Conservation (phyloP, 2,888 invertebrate species). For the Leucoptera coffeella region DNA sequence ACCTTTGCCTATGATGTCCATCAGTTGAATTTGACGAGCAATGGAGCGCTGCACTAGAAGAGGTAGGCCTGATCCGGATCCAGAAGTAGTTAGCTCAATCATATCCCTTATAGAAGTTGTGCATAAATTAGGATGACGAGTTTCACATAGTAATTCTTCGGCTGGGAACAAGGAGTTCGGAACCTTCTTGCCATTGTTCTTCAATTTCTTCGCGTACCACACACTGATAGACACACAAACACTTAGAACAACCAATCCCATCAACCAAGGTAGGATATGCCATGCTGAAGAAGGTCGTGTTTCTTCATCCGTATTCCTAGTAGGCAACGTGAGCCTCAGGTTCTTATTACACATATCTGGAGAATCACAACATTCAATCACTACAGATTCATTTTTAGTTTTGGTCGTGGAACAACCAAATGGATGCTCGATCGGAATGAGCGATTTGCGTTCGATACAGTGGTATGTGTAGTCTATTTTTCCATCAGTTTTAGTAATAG, state of each 20-base stretch:
- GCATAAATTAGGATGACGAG: slow-evolving; percentile 61
- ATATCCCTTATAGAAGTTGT: slow-evolving; percentile 76
- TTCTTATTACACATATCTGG: slow-evolving; percentile 68
- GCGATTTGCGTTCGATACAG: slow-evolving; percentile 69
- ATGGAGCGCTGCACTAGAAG: slow-evolving; percentile 93
- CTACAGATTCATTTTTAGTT: slow-evolving; percentile 68
- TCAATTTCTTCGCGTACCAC: slow-evolving; percentile 48
- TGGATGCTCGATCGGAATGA: slow-evolving; percentile 74
- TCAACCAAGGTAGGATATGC: slow-evolving; percentile 57
- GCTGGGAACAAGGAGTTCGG: slow-evolving; percentile 28
- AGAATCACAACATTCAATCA: slow-evolving; percentile 76
- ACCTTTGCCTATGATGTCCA: slow-evolving; percentile 93
- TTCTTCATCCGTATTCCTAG: slow-evolving; percentile 16
- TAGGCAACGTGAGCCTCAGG: slow-evolving; percentile 62
- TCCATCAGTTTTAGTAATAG: slow-evolving; percentile 59
- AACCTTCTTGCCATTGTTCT: slow-evolving; percentile 19
- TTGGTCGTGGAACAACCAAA: slow-evolving; percentile 74
- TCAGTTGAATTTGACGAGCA: slow-evolving; percentile 90
- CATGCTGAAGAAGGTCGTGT: slow-evolving; percentile 22
- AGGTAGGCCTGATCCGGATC: slow-evolving; percentile 93
- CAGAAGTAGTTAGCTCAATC: slow-evolving; percentile 90
- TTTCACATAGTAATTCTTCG: slow-evolving; percentile 71
- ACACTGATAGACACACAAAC: slow-evolving; percentile 63
- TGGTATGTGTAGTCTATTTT: slow-evolving; percentile 64
- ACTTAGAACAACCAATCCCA: slow-evolving; percentile 61